Percentiles rank a stretch among this genome's conserved stretches.
Conservation (phyloP, 1,140 invertebrate species). For the Diabrotica undecimpunctata region DNA sequence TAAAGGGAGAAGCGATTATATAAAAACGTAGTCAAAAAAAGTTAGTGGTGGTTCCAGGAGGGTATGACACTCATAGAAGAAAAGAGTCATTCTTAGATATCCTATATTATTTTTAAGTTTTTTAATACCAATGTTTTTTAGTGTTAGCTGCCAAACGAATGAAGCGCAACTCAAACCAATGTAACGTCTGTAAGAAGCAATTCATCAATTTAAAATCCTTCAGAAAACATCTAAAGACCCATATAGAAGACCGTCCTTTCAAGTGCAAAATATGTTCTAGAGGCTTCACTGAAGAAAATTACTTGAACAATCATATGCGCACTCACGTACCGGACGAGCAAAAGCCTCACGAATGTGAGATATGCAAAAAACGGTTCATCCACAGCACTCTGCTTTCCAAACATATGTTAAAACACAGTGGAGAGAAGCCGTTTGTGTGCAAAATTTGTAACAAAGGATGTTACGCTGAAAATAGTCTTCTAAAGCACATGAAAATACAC, state of each 20-base stretch:
- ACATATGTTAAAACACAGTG: conserved; percentile 61
- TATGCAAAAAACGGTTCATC: conserved; percentile 60
- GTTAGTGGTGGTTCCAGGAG: too few relatives aligned
- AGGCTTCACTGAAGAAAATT: conserved; percentile 51
- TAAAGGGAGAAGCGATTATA: too few relatives aligned
- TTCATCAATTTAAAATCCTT: conserved; percentile 99
- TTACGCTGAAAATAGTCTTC: conserved; percentile 52
- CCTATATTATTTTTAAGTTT: not conserved
- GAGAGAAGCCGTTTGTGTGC: conserved; percentile 63
- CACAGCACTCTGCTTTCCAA: conserved; percentile 59
- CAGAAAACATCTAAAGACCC: conserved; percentile 94
- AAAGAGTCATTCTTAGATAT: not conserved
- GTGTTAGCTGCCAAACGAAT: conserved; percentile 34
- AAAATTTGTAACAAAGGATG: conserved; percentile 54
- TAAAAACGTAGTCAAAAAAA: too few relatives aligned
- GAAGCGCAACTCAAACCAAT: conserved; percentile 49
- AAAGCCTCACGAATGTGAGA: conserved; percentile 58
- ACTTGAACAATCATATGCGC: conserved; percentile 59
- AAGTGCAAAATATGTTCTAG: conserved; percentile 89
- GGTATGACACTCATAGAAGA: not conserved
- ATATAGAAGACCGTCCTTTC: conserved; percentile 97
- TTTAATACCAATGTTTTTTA: conserved; percentile 19
- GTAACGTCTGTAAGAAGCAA: conserved; percentile 93
- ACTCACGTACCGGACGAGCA: conserved; percentile 60
- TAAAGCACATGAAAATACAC: conserved; percentile 49